A percentile compares a stretch with the other conserved stretches of the same genome.
Evolutionary conservation across 2,888 invertebrate genomes (phyloP).

Genomic region (Dicranocentrus wangi): DNA sequence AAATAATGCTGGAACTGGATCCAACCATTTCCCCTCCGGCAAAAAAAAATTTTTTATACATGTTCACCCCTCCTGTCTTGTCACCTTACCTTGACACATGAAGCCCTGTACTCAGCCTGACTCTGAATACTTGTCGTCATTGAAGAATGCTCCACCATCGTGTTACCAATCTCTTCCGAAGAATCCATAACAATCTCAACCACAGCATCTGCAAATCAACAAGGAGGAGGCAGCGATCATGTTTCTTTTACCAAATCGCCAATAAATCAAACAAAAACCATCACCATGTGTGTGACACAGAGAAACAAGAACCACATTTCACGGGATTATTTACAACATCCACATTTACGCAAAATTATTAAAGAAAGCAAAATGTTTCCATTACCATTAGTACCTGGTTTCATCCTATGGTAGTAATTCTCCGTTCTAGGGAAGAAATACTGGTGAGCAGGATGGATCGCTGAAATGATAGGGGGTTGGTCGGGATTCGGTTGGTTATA

Average conservation of each 20-base stretch:
- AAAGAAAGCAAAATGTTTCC: slow-evolving; percentile 47
- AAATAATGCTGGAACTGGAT: too few relatives aligned
- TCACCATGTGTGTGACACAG: background rate
- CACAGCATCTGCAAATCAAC: slow-evolving; percentile 66
- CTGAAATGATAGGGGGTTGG: slow-evolving; percentile 54
- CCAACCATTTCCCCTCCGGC: too few relatives aligned
- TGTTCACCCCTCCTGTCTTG: too few relatives aligned
- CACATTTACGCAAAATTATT: slow-evolving; percentile 51
- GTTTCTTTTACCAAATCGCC: slow-evolving; percentile 2
- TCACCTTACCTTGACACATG: slow-evolving; percentile 73
- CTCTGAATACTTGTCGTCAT: slow-evolving; percentile 72
- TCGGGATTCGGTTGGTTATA: slow-evolving; percentile 53
- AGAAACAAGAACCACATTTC: background rate
- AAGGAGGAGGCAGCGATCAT: background rate
- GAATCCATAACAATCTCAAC: slow-evolving; percentile 72
- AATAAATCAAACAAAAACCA: too few relatives aligned
- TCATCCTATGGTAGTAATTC: slow-evolving; percentile 72
- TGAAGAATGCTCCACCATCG: slow-evolving; percentile 72
- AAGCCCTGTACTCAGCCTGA: slow-evolving; percentile 72
- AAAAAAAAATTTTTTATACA: too few relatives aligned
- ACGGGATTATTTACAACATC: slow-evolving; percentile 53
- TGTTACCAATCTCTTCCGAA: slow-evolving; percentile 62
- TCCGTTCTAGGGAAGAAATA: slow-evolving; percentile 71
- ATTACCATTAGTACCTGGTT: slow-evolving; percentile 70
- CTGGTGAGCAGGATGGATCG: slow-evolving; percentile 60